A percentile compares a stretch with the other conserved stretches of the same genome.
These are phyloP conservation scores for Euglossa dilemma DNA, from an alignment of 1,140 invertebrate genomes.

Conservation along the genomic window DNA sequence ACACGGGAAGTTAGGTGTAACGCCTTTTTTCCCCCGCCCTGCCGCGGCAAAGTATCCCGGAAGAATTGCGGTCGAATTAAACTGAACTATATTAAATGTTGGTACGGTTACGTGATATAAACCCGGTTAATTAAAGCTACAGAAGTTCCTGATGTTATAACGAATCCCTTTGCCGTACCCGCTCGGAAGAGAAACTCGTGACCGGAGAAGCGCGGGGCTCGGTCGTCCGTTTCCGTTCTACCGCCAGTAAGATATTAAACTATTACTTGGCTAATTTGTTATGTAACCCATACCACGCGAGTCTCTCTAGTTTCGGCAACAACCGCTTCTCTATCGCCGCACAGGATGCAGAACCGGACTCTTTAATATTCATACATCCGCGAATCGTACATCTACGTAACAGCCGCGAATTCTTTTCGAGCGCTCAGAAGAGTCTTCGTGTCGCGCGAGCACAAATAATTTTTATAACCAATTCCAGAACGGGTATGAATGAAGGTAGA, in stretches of 20 bases:
- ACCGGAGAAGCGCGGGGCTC: too few relatives aligned
- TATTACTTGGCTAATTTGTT: conserved; percentile 64
- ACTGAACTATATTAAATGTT: conserved; percentile 49
- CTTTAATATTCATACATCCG: neutral
- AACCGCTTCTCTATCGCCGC: conserved; percentile 36
- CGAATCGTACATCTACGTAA: neutral
- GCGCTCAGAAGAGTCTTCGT: too few relatives aligned
- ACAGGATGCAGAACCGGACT: neutral
- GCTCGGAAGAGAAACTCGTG: neutral
- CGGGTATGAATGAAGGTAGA: neutral
- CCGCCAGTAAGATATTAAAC: conserved; percentile 57
- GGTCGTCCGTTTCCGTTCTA: conserved; percentile 8
- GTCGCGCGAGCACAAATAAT: neutral
- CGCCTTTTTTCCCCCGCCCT: neutral
- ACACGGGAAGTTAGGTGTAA: conserved; percentile 20
- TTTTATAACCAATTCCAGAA: too few relatives aligned
- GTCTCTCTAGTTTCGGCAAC: conserved; percentile 52
- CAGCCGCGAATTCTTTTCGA: too few relatives aligned
- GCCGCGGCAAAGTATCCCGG: conserved; percentile 10
- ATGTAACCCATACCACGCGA: conserved; percentile 34
- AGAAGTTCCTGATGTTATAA: conserved; percentile 17
- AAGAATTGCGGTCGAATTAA: conserved; percentile 34
- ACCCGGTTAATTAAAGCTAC: conserved; percentile 44
- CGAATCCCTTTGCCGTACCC: conserved; percentile 12
- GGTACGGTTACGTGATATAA: conserved; percentile 39